These are phyloP conservation scores for Chinchilla lanigera DNA, from an alignment of 2,113 vertebrate genomes.

Conservation along the genomic window DNA sequence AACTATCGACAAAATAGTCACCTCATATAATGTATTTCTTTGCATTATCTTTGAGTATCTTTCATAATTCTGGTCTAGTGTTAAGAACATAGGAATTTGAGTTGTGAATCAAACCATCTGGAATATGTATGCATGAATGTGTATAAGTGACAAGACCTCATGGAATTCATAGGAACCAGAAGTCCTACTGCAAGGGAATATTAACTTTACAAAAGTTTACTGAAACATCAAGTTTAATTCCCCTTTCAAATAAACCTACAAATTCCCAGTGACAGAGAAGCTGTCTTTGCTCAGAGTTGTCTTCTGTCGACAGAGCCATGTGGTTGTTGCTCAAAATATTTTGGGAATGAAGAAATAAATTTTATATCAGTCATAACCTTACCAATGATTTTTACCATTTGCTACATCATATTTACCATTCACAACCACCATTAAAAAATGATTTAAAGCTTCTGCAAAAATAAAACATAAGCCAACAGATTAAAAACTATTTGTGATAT, in stretches of 20 bases:
- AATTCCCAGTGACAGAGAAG: neutral
- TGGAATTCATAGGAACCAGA: neutral
- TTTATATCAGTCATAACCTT: neutral
- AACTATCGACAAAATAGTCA: neutral
- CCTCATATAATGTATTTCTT: neutral
- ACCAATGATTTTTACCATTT: neutral
- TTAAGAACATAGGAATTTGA: neutral
- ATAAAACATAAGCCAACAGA: conserved; percentile 6
- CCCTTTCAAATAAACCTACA: neutral
- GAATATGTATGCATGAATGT: neutral
- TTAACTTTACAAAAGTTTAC: neutral
- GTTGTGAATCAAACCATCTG: neutral
- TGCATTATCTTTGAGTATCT: neutral
- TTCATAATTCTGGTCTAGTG: neutral
- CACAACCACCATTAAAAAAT: neutral
- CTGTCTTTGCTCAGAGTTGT: neutral
- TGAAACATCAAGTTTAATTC: neutral
- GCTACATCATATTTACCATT: neutral
- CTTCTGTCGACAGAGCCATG: neutral
- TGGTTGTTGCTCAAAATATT: neutral
- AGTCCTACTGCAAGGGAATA: neutral
- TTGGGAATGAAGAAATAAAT: neutral
- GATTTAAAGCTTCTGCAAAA: neutral
- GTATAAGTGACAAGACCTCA: neutral
- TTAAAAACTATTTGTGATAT: neutral